Evolutionary conservation across 2,888 invertebrate species (phyloP).

Genomic region (Mythimna impura): DNA sequence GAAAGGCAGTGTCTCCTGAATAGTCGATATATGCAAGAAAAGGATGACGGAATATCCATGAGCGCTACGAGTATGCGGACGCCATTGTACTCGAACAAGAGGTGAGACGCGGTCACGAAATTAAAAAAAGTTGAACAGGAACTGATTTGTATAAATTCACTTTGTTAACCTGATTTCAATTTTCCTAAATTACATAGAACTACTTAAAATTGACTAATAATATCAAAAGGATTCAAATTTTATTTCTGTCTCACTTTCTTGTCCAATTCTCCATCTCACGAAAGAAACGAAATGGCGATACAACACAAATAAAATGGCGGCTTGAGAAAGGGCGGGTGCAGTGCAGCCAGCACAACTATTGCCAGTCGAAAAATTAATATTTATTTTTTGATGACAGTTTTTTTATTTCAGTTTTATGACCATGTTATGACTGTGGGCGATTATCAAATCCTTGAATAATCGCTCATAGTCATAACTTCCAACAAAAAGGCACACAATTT

Average conservation of each 20-base stretch:
- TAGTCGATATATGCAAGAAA: conserved; percentile 90
- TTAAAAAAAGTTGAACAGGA: conserved; percentile 29
- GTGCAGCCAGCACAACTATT: conserved; percentile 6
- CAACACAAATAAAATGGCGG: conserved; percentile 86
- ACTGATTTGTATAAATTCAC: conserved; percentile 30
- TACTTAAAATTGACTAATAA: conserved; percentile 24
- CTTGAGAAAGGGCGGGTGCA: conserved; percentile 20
- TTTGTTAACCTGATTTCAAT: conserved; percentile 62
- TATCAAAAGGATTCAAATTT: conserved; percentile 70
- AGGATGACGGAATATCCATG: conserved; percentile 89
- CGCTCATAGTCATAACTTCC: too few relatives aligned
- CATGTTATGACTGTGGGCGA: too few relatives aligned
- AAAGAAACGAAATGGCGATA: conserved; percentile 91
- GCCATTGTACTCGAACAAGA: conserved; percentile 84
- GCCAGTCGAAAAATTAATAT: conserved; percentile 22
- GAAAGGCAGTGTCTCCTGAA: conserved; percentile 87
- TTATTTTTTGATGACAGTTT: not conserved
- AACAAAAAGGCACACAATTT: too few relatives aligned
- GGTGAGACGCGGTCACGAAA: conserved; percentile 70
- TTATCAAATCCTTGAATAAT: too few relatives aligned
- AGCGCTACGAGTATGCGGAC: conserved; percentile 86
- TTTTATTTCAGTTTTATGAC: too few relatives aligned
- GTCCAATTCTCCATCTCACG: conserved; percentile 88
- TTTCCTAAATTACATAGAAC: conserved; percentile 21
- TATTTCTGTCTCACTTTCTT: conserved; percentile 90